A percentile compares a stretch with the other conserved stretches of the same genome.
Evolutionary conservation across 1,140 invertebrate genomes (phyloP).

Genomic region (Bactericera cockerelli): DNA sequence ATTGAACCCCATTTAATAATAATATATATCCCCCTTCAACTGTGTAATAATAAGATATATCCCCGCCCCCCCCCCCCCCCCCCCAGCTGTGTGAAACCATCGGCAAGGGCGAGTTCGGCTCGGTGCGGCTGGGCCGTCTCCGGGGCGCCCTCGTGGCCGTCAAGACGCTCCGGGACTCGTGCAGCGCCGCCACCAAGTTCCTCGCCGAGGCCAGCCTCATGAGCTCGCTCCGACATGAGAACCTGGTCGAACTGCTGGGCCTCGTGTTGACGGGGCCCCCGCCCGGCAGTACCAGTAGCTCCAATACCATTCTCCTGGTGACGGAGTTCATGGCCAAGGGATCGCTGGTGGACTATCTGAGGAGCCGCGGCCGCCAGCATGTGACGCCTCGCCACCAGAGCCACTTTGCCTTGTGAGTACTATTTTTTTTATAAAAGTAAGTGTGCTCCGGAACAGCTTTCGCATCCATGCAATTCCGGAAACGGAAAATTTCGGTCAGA

Average conservation of each 20-base stretch:
- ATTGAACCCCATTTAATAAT: no score
- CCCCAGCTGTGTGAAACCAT: constrained; percentile 75
- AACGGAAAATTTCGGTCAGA: no score
- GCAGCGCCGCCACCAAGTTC: constrained; percentile 84
- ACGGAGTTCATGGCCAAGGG: constrained; percentile 99
- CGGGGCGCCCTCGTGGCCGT: constrained; percentile 83
- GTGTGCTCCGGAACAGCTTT: no score
- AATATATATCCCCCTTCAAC: no score
- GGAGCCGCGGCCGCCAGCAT: constrained; percentile 85
- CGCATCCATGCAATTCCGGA: no score
- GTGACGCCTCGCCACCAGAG: constrained; percentile 96
- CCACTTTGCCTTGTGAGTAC: constrained; percentile 79
- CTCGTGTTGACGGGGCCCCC: constrained; percentile 68
- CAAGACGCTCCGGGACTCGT: constrained; percentile 90
- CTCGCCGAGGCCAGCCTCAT: constrained; percentile 89
- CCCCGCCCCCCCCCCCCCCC: no score
- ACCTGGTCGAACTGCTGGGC: constrained; percentile 90
- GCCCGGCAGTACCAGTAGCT: no score
- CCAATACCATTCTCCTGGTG: constrained; percentile 86
- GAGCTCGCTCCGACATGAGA: constrained; percentile 91
- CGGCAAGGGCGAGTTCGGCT: constrained; percentile 97
- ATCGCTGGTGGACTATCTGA: constrained; percentile 91
- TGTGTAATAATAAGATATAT: no score
- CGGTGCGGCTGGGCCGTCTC: constrained; percentile 84
- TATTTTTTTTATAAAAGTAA: no score